A percentile compares a stretch with the other conserved stretches of the same genome.
phyloP scores from a whole-genome alignment of 2,888 invertebrate genomes.

The Clunio marinus region DNA sequence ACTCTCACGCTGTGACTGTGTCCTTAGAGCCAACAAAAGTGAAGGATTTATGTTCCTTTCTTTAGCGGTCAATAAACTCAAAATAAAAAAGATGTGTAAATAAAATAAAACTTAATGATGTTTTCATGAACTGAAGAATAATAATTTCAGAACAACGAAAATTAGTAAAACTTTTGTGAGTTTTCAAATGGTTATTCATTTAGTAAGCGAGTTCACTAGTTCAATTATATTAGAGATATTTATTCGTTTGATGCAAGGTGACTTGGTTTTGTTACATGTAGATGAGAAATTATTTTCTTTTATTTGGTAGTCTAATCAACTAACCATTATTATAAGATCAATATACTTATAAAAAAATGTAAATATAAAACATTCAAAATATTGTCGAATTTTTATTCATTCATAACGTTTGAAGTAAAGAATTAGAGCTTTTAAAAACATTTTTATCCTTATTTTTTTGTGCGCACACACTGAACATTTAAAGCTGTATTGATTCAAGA shows the following conservation, averaged over 20 bases:
- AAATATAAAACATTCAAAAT: slow-evolving; percentile 32
- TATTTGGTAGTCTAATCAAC: too few relatives aligned
- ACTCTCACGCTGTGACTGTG: neutral
- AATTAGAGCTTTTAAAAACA: slow-evolving; percentile 33
- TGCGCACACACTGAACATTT: slow-evolving; percentile 44
- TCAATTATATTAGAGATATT: too few relatives aligned
- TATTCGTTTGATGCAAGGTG: too few relatives aligned
- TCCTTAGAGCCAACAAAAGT: slow-evolving; percentile 3
- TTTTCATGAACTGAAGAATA: neutral
- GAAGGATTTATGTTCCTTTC: neutral
- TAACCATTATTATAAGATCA: too few relatives aligned
- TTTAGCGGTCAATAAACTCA: neutral
- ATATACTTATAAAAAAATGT: too few relatives aligned
- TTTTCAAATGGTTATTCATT: too few relatives aligned
- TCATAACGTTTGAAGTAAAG: slow-evolving; percentile 3
- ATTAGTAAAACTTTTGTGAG: neutral
- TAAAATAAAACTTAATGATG: slow-evolving; percentile 8
- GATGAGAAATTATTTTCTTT: too few relatives aligned
- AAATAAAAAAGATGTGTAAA: too few relatives aligned
- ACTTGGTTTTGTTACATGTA: too few relatives aligned
- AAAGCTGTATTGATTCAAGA: slow-evolving; percentile 42
- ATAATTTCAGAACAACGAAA: neutral
- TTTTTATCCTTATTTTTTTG: slow-evolving; percentile 18
- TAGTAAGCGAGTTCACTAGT: too few relatives aligned
- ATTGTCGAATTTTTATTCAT: slow-evolving; percentile 22